A percentile compares a stretch with the other conserved stretches of the same genome.
Conservation (phyloP, 2,888 invertebrate genomes). For the Deilephila porcellus region DNA sequence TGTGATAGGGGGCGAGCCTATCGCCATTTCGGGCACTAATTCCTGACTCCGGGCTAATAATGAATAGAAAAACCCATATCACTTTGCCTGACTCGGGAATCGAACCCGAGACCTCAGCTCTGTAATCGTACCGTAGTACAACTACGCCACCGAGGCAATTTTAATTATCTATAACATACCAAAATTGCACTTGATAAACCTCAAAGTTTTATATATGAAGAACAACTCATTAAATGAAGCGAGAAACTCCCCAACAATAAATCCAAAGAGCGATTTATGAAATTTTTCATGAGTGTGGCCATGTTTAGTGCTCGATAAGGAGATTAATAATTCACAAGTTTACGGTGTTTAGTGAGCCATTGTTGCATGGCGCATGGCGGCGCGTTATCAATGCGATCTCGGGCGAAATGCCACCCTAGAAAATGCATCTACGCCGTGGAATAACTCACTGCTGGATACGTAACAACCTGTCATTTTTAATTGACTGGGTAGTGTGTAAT, state of each 20-base stretch:
- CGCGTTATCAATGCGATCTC: conserved; percentile 72
- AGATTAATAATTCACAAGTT: conserved; percentile 84
- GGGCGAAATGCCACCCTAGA: conserved; percentile 67
- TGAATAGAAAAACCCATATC: no score
- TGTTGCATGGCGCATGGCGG: conserved; percentile 78
- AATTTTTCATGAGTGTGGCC: conserved; percentile 77
- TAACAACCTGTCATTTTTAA: background rate
- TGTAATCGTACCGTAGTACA: no score
- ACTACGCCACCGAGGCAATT: no score
- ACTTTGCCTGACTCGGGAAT: no score
- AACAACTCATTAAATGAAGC: conserved; percentile 38
- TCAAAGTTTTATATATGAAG: background rate
- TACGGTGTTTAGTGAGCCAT: conserved; percentile 78
- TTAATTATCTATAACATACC: no score
- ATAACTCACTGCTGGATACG: conserved; percentile 38
- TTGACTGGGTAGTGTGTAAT: background rate
- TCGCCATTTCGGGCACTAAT: no score
- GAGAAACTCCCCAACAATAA: conserved; percentile 58
- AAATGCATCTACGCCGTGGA: conserved; percentile 58
- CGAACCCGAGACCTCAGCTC: no score
- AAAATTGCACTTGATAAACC: no score
- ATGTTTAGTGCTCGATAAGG: conserved; percentile 76
- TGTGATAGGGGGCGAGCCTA: no score
- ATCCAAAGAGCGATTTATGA: conserved; percentile 76
- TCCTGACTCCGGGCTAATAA: no score